A percentile compares a stretch with the other conserved stretches of the same genome.
Evolutionary conservation across 2,797 vertebrate species (phyloP).

Genomic region (Nannoperca australis): DNA sequence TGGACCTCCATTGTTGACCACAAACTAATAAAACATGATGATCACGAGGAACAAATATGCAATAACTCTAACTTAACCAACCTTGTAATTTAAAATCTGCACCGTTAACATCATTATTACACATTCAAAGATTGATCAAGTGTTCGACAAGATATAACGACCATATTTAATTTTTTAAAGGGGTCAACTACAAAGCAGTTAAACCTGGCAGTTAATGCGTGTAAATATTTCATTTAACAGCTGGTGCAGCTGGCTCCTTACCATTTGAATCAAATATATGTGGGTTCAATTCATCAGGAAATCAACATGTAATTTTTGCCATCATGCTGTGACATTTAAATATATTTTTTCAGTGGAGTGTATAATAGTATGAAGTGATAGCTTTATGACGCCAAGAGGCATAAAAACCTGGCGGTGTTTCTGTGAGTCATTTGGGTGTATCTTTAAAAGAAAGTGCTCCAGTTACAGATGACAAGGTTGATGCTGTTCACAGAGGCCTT

Average conservation of each 20-base stretch:
- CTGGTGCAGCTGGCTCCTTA: not conserved
- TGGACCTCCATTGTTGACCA: constrained; percentile 6
- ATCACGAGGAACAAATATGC: not conserved
- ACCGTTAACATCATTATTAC: not conserved
- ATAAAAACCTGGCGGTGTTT: constrained; percentile 31
- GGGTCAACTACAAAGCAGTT: not conserved
- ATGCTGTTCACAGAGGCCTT: constrained; percentile 16
- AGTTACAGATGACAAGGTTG: constrained; percentile 30
- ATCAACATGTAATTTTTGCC: constrained; percentile 9
- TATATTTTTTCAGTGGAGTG: constrained; percentile 3
- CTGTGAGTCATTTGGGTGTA: constrained; percentile 25
- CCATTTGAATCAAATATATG: not conserved
- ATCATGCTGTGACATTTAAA: constrained; percentile 16
- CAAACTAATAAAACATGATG: constrained; percentile 15
- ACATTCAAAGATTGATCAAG: not conserved
- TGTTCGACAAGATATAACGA: not conserved
- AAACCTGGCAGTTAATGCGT: not conserved
- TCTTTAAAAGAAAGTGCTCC: constrained; percentile 6
- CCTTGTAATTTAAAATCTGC: not conserved
- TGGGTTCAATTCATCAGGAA: constrained; percentile 10
- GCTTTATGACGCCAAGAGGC: constrained; percentile 38
- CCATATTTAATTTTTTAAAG: not conserved
- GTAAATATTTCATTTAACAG: not conserved
- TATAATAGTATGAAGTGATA: constrained; percentile 32
- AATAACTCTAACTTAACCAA: not conserved